Base-by-base conservation (phyloP, 1,140 invertebrate genomes). In the Nebria ingens region DNA sequence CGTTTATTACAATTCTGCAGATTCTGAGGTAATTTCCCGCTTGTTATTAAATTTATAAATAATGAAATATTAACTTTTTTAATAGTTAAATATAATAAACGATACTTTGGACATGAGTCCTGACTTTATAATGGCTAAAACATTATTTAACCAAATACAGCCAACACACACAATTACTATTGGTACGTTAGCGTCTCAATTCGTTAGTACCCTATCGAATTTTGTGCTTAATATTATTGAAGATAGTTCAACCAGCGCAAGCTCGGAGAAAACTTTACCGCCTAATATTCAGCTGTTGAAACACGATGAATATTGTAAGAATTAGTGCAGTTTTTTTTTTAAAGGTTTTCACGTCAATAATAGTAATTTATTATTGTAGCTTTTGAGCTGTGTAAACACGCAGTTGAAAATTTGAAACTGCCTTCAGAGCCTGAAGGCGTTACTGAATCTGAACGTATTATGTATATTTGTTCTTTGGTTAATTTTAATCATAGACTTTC, bases 1-100 rank as follows among this genome's bases (percentile, higher is more conserved):
- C 12, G 82, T 85, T 0, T 84, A 80, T 65, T 89, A 85, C 68
- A 79, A 82, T 60, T 65, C 81, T n/a, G 69, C 77, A 51, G 82
- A 79, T 0, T 77, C 73, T 19, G 79, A 82, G 70, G 72, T 82
- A 57, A 61, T 61, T 57, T 65, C 66, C 17, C 58, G 58, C n/a
- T 56, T 54, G 52, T 55, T 22, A 19, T 38, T 3, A n/a, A 21
- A 53, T 56, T 60, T 56, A 57, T 57, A 11, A 21, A 57, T 55
- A 2, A 17, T 52, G n/a, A 29, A 38, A 57, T 40, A 50, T 51
- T 58, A 42, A 45, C 22, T 57, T 62, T 60, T 57, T 56, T 62
- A 60, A 34, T 58, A 82, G 79, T 60, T 84, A 0, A 71, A 73
- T 62, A 67, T 85, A 11, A 70, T 86, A 56, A 72, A 80, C 55